phyloP scores from a whole-genome alignment of 2,888 invertebrate species.

The Choristoneura rosaceana region DNA sequence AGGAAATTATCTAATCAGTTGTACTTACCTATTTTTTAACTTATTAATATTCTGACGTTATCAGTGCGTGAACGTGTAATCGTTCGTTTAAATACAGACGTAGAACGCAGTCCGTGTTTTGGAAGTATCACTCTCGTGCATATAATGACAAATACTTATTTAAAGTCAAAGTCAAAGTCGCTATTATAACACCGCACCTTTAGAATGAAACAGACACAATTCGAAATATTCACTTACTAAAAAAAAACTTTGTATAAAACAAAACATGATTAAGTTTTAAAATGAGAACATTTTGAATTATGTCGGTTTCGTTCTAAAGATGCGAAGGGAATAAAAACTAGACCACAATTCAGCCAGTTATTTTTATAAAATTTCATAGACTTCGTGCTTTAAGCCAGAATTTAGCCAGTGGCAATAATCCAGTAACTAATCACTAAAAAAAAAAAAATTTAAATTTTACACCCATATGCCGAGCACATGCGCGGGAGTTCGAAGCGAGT shows the following conservation, averaged over 20 bases:
- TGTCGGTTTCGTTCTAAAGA: no score
- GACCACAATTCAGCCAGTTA: conserved; percentile 16
- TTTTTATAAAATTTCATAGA: no score
- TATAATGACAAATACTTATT: no score
- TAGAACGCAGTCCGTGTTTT: neutral
- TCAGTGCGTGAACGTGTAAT: conserved; percentile 1
- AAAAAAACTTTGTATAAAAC: no score
- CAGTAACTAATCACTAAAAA: conserved; percentile 5
- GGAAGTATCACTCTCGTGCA: neutral
- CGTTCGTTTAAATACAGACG: neutral
- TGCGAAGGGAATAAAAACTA: neutral
- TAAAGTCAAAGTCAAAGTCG: no score
- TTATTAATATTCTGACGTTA: neutral
- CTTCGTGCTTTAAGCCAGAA: neutral
- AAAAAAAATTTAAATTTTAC: conserved; percentile 34
- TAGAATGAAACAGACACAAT: no score
- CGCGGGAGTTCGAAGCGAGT: conserved; percentile 6
- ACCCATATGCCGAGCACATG: conserved; percentile 38
- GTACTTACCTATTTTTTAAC: no score
- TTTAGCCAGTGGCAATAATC: conserved; percentile 32
- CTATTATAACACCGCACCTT: no score
- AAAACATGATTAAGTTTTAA: no score
- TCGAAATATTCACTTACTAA: no score
- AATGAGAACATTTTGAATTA: no score
- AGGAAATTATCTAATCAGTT: no score